Percentiles rank a stretch among this genome's conserved stretches.
phyloP scores from a whole-genome alignment of 2,888 invertebrate species.

The Oeneis ivallda region DNA sequence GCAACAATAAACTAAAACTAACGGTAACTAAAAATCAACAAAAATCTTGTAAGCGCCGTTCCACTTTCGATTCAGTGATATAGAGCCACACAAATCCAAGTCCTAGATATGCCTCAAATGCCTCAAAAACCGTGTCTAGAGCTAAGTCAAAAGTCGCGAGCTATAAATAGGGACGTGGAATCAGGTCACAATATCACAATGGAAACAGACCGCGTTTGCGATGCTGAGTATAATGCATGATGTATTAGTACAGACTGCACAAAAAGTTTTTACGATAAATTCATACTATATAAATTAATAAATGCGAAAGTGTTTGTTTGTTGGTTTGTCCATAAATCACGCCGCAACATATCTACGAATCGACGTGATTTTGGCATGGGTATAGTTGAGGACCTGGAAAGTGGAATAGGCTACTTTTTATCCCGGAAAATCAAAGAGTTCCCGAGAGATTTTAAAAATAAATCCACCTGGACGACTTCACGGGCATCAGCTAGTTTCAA shows the following conservation, averaged over 20 bases:
- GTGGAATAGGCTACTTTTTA: too few relatives aligned
- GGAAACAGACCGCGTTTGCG: slow-evolving; percentile 48
- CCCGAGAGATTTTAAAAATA: too few relatives aligned
- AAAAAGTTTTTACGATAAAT: slow-evolving; percentile 12
- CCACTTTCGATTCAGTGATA: slow-evolving; percentile 4
- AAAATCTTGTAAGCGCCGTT: neutral
- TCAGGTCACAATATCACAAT: slow-evolving; percentile 59
- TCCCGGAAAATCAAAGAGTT: too few relatives aligned
- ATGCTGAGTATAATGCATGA: slow-evolving; percentile 50
- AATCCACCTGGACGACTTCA: too few relatives aligned
- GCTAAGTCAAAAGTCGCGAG: slow-evolving; percentile 39
- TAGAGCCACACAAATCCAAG: slow-evolving; percentile 6
- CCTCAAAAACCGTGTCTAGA: slow-evolving; percentile 23
- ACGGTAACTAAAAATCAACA: neutral
- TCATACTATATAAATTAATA: too few relatives aligned
- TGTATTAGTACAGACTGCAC: slow-evolving; percentile 47
- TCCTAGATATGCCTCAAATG: slow-evolving; percentile 17
- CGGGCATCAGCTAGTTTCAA: too few relatives aligned
- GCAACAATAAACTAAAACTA: neutral
- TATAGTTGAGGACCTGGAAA: too few relatives aligned
- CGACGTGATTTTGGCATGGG: too few relatives aligned
- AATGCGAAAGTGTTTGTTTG: too few relatives aligned
- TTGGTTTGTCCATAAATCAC: too few relatives aligned
- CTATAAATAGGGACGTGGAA: slow-evolving; percentile 47
- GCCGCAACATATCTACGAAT: too few relatives aligned